A percentile compares a stretch with the other conserved stretches of the same genome.
phyloP scores from a whole-genome alignment of 2,113 vertebrate genomes.

The Paramormyrops kingsleyae region DNA sequence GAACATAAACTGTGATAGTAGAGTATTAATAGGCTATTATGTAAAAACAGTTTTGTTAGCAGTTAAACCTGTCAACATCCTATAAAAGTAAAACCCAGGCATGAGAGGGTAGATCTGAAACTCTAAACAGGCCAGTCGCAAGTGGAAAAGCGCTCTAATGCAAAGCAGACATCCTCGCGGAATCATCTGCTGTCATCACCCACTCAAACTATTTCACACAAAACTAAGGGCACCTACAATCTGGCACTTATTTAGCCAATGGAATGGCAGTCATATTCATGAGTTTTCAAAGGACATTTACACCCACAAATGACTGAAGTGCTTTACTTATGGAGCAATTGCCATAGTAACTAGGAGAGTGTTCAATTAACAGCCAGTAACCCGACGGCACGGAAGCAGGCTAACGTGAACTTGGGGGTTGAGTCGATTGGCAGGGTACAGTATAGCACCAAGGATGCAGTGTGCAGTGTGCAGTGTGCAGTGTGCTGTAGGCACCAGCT shows the following conservation, averaged over 20 bases:
- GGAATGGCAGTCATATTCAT: slow-evolving; percentile 12
- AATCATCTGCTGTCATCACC: slow-evolving; percentile 13
- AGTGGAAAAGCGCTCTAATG: slow-evolving; percentile 38
- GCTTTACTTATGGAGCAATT: neutral
- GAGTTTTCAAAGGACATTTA: neutral
- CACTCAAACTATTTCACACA: slow-evolving; percentile 11
- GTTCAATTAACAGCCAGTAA: neutral
- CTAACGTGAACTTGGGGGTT: neutral
- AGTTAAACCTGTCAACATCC: slow-evolving; percentile 43
- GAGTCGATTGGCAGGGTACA: neutral
- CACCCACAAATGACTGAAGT: neutral
- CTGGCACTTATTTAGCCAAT: slow-evolving; percentile 17
- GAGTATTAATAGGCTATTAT: neutral
- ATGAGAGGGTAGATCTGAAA: slow-evolving; percentile 38
- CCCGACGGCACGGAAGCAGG: neutral
- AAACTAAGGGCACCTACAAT: slow-evolving; percentile 22
- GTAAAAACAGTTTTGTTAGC: neutral
- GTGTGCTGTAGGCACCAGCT: neutral
- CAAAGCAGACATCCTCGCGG: slow-evolving; percentile 19
- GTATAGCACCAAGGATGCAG: neutral
- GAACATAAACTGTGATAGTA: neutral
- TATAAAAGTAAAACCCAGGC: slow-evolving; percentile 33
- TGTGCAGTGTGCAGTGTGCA: neutral
- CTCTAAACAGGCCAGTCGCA: slow-evolving; percentile 22
- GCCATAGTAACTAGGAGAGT: neutral